These are phyloP conservation scores for Xiphophorus birchmanni DNA, from an alignment of 2,797 vertebrate genomes.

Conservation along the genomic window DNA sequence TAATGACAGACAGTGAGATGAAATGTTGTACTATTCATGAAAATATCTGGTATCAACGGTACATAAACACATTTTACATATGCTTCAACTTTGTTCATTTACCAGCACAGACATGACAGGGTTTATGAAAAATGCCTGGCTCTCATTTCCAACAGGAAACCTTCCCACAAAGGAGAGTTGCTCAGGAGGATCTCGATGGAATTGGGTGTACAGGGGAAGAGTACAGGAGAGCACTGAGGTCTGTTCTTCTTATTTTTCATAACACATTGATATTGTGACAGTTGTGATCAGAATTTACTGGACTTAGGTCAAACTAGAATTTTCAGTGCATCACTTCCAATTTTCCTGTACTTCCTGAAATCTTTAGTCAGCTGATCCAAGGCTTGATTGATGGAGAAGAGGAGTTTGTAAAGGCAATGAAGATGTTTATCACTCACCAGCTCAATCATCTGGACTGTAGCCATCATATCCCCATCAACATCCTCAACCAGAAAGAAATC, in stretches of 20 bases:
- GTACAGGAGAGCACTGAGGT: slow-evolving; percentile 90
- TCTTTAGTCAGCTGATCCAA: slow-evolving; percentile 85
- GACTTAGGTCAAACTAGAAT: background rate
- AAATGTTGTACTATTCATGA: background rate
- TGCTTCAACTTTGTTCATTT: background rate
- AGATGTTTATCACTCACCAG: slow-evolving; percentile 85
- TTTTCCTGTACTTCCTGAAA: background rate
- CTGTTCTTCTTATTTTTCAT: background rate
- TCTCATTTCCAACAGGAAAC: slow-evolving; percentile 58
- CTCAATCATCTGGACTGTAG: slow-evolving; percentile 83
- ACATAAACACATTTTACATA: background rate
- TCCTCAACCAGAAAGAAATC: slow-evolving; percentile 87
- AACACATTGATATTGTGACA: background rate
- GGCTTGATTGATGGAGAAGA: slow-evolving; percentile 90
- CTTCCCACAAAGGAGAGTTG: slow-evolving; percentile 62
- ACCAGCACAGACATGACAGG: background rate
- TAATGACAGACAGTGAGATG: background rate
- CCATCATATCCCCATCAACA: slow-evolving; percentile 72
- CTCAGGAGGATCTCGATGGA: slow-evolving; percentile 74
- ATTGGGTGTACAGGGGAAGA: slow-evolving; percentile 90
- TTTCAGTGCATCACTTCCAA: background rate
- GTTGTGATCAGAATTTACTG: slow-evolving; percentile 3
- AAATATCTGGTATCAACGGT: background rate
- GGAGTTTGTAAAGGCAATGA: slow-evolving; percentile 88
- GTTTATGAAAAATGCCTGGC: background rate